A percentile compares a stretch with the other conserved stretches of the same genome.
Evolutionary conservation across 2,113 vertebrate species (phyloP).

Genomic region (Octodon degus): DNA sequence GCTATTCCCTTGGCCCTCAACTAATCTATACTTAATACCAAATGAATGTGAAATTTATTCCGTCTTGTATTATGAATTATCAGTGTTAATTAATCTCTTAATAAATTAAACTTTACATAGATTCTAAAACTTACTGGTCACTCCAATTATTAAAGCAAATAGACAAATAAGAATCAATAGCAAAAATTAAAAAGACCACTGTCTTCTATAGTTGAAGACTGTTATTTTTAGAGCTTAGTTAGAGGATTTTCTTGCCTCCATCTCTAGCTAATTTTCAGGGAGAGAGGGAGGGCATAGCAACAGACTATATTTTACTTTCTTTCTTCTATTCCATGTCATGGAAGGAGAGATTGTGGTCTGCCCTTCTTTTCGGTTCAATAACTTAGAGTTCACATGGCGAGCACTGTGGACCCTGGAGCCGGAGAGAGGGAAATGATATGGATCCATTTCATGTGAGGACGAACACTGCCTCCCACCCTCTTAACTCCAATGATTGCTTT

Average conservation of each 20-base stretch:
- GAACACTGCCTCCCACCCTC: neutral
- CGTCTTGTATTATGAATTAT: neutral
- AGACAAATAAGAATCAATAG: neutral
- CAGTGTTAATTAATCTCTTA: neutral
- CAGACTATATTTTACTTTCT: neutral
- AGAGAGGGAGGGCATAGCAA: fast-evolving
- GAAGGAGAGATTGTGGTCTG: neutral
- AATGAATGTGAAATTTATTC: neutral
- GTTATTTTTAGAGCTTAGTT: fast-evolving
- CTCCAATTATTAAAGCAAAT: neutral
- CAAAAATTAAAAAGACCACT: neutral
- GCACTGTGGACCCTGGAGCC: neutral
- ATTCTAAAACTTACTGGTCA: neutral
- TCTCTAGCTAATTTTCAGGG: neutral
- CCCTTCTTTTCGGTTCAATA: neutral
- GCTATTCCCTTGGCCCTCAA: too few relatives aligned
- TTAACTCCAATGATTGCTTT: neutral
- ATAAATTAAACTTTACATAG: neutral
- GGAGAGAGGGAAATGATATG: neutral
- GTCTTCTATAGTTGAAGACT: neutral
- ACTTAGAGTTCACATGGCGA: neutral
- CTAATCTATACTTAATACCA: neutral
- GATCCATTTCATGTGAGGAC: neutral
- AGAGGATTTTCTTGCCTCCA: neutral
- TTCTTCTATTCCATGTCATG: neutral